Evolutionary conservation across 2,888 invertebrate genomes (phyloP).

Genomic region (Abrostola triplasia): DNA sequence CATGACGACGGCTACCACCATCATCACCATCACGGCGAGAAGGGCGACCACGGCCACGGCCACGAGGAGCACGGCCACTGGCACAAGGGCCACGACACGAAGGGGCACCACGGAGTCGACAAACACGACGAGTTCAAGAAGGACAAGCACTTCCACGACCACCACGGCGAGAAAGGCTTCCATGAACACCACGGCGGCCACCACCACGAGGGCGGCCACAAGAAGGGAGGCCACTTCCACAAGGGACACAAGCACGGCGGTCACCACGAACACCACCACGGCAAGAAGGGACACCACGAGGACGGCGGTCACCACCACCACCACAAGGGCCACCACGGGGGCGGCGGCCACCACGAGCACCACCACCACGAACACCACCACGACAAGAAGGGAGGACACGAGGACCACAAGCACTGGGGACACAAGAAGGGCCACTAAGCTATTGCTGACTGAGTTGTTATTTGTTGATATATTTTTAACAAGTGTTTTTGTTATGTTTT

Average conservation of each 20-base stretch:
- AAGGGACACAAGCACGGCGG: constrained; percentile 93
- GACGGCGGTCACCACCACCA: constrained; percentile 93
- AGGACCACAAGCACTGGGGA: constrained; percentile 94
- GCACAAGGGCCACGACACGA: constrained; percentile 95
- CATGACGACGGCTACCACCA: constrained; percentile 90
- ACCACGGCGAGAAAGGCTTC: constrained; percentile 93
- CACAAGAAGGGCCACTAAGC: constrained; percentile 86
- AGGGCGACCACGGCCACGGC: constrained; percentile 89
- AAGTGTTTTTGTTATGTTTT: constrained; percentile 69
- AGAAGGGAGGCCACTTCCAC: constrained; percentile 94
- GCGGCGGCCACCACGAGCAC: constrained; percentile 93
- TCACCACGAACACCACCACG: constrained; percentile 93
- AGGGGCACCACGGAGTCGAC: constrained; percentile 94
- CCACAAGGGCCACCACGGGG: constrained; percentile 93
- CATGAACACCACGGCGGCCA: constrained; percentile 93
- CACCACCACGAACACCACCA: constrained; percentile 91
- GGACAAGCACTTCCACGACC: constrained; percentile 95
- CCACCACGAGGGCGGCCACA: constrained; percentile 92
- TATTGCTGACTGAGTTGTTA: constrained; percentile 62
- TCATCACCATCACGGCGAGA: constrained; percentile 89
- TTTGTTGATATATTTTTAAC: constrained; percentile 67
- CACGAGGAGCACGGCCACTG: constrained; percentile 90
- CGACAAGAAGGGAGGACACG: constrained; percentile 93
- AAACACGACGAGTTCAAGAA: constrained; percentile 95
- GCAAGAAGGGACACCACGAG: constrained; percentile 93